Conservation (phyloP, 2,797 vertebrate genomes). For the Threskiornis aethiopicus region DNA sequence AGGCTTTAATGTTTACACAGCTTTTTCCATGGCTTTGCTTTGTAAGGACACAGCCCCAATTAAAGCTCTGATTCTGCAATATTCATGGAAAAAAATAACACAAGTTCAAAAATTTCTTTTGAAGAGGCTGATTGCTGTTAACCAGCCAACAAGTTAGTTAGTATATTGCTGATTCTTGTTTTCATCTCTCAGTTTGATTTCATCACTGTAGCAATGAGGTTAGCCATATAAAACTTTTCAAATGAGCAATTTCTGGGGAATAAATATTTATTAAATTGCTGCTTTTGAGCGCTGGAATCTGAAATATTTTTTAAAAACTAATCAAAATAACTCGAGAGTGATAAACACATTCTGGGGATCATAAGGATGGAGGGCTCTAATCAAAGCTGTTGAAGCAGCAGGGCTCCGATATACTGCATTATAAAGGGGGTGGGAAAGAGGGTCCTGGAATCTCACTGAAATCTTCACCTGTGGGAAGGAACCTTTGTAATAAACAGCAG, state of each 20-base stretch:
- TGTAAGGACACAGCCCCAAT: conserved; percentile 72
- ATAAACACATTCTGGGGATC: conserved; percentile 56
- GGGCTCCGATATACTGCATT: conserved; percentile 28
- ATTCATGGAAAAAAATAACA: conserved; percentile 59
- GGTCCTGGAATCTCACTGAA: conserved; percentile 59
- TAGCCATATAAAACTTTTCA: conserved; percentile 74
- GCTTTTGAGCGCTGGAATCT: conserved; percentile 60
- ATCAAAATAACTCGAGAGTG: conserved; percentile 68
- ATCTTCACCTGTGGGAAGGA: conserved; percentile 77
- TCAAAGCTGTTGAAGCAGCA: conserved; percentile 68
- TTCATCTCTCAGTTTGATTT: conserved; percentile 77
- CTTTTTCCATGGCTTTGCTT: conserved; percentile 72
- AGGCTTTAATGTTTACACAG: conserved; percentile 77
- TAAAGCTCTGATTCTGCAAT: conserved; percentile 73
- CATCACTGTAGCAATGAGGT: conserved; percentile 69
- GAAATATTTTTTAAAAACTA: conserved; percentile 68
- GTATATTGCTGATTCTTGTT: conserved; percentile 72
- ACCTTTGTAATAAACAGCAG: conserved; percentile 76
- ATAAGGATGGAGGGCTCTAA: conserved; percentile 58
- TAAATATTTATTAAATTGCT: conserved; percentile 75
- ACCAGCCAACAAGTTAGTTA: conserved; percentile 72
- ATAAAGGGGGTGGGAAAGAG: conserved; percentile 36
- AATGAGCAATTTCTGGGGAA: conserved; percentile 74
- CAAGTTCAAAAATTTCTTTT: conserved; percentile 75
- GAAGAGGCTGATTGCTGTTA: conserved; percentile 76